Evolutionary conservation across 2,888 invertebrate species (phyloP).

Genomic region (Myopa testacea): DNA sequence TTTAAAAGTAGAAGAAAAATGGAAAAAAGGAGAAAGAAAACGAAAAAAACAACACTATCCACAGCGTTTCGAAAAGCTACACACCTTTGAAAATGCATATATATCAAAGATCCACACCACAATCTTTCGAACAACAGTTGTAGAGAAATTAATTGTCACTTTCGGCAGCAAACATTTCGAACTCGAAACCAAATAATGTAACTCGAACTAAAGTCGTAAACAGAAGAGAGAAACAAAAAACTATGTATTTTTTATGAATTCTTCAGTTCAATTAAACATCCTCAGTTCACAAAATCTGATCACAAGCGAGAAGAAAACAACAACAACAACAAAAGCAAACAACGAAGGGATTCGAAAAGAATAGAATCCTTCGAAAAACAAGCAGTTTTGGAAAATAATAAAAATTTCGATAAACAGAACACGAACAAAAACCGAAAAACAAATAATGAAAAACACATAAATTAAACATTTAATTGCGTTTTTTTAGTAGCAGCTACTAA

Average conservation of each 20-base stretch:
- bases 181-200: conserved; percentile 19
- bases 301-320: conserved; percentile 55
- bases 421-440: conserved; percentile 44
- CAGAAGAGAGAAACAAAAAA: conserved; percentile 25
- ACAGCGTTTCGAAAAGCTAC: conserved; percentile 16
- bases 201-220: conserved; percentile 7
- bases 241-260: conserved; percentile 35
- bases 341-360: not conserved
- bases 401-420: conserved; percentile 49
- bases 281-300: conserved; percentile 67
- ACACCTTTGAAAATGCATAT: conserved; percentile 49
- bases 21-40: not conserved
- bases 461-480: conserved; percentile 58
- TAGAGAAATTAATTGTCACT: conserved; percentile 22
- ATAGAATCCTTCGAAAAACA: conserved; percentile 36
- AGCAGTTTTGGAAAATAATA: conserved; percentile 50
- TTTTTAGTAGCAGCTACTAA: conserved; percentile 63
- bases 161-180: conserved; percentile 40
- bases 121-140: conserved; percentile 16
- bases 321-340: conserved; percentile 32
- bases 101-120: conserved; percentile 54
- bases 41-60: not conserved
- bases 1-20: not conserved
- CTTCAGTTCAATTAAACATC: conserved; percentile 58
- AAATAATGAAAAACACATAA: conserved; percentile 23